Evolutionary conservation across 2,888 invertebrate genomes (phyloP).

Genomic region (Apodemia duryi): DNA sequence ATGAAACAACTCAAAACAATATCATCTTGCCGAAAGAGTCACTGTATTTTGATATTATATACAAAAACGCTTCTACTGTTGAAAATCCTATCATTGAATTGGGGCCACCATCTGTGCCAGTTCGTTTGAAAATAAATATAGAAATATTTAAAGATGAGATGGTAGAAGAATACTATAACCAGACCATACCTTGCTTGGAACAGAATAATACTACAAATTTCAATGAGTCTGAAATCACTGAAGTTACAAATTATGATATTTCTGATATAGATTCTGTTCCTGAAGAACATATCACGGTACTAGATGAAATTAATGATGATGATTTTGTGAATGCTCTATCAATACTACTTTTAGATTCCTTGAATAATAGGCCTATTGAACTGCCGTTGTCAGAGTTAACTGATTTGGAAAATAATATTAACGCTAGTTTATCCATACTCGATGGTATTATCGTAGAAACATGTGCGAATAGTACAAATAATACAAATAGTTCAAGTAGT

Average conservation of each 20-base stretch:
- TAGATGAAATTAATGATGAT: conserved; percentile 21
- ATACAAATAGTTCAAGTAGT: background rate
- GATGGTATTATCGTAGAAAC: background rate
- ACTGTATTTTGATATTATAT: conserved; percentile 18
- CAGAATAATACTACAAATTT: conserved; percentile 1
- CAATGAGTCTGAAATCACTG: background rate
- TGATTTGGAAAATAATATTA: conserved; percentile 3
- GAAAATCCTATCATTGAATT: conserved; percentile 20
- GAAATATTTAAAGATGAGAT: conserved; percentile 18
- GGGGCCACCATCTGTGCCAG: conserved; percentile 13
- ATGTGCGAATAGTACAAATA: background rate
- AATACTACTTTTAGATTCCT: conserved; percentile 19
- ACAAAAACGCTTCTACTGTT: conserved; percentile 15
- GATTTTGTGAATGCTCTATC: conserved; percentile 22
- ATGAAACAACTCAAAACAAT: conserved; percentile 5
- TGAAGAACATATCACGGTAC: conserved; percentile 19
- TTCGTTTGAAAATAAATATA: conserved; percentile 21
- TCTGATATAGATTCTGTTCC: conserved; percentile 6
- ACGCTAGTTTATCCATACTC: background rate
- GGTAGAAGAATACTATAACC: background rate
- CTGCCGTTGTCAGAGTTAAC: conserved; percentile 8
- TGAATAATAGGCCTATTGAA: conserved; percentile 19
- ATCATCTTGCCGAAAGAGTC: conserved; percentile 17
- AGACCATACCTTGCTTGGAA: background rate
- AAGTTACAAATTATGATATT: background rate